A percentile compares a stretch with the other conserved stretches of the same genome.
Evolutionary conservation across 1,140 invertebrate species (phyloP).

Genomic region (Meloidogyne hapla): DNA sequence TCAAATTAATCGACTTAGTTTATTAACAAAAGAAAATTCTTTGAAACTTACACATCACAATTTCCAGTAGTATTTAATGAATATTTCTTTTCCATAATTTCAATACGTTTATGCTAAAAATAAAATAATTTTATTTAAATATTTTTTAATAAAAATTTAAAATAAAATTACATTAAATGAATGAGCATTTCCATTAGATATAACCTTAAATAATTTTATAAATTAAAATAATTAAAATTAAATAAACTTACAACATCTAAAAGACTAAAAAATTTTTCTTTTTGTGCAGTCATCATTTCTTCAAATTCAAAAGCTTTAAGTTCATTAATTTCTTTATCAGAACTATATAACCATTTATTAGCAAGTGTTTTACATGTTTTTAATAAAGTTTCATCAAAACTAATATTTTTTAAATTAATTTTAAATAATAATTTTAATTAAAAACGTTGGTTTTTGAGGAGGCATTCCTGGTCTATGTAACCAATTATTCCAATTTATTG

Average conservation of each 20-base stretch:
- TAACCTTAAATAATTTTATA: neutral
- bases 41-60: neutral
- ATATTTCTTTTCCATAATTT: neutral
- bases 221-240: neutral
- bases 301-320: neutral
- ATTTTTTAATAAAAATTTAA: too few species aligned
- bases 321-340: constrained; percentile 55
- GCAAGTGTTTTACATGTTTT: constrained; percentile 71
- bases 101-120: neutral
- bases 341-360: constrained; percentile 68
- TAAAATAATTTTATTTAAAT: too few species aligned
- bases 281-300: neutral
- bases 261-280: neutral
- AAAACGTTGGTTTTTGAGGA: constrained; percentile 75
- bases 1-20: neutral
- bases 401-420: constrained; percentile 63
- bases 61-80: neutral
- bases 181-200: neutral
- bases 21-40: neutral
- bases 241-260: neutral
- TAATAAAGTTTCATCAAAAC: constrained; percentile 74
- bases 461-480: constrained; percentile 81
- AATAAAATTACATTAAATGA: neutral
- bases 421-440: constrained; percentile 59
- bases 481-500: constrained; percentile 83